Base-by-base conservation (phyloP, 2,113 vertebrate genomes). In the Channa argus region DNA sequence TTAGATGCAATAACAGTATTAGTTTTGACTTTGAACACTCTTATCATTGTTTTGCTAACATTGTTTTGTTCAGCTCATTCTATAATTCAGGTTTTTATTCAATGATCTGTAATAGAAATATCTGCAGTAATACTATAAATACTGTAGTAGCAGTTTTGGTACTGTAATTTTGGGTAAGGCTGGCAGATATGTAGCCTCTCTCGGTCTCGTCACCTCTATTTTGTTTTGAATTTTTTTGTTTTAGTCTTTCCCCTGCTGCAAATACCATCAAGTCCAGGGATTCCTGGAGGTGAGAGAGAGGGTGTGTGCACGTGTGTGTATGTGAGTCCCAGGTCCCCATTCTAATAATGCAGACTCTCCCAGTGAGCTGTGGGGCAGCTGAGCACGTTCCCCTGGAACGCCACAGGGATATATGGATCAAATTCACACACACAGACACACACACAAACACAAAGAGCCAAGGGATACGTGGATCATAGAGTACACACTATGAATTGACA, bases 331-430 rank as follows among this genome's bases (percentile, higher is more conserved):
- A 92, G 90, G 90, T 94, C 92, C 94, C 92, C 80, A 80, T 90
- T 93, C 91, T 93, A 94, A 95, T 94, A 95, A 94, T 89, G 88
- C 67, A 91, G 90, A 87, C 84, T 85, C 89, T 92, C 92, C 93
- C 92, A 92, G 91, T 82, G 92, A 84, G 90, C 82, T 64, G 79
- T 76, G 87, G 89, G 90, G 93, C 93, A 92, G 92, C 92, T 86
- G 88, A 89, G 91, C 81, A 81, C 47, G 85, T 78, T 85, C 84
- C 86, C 83, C 83, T 85, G 82, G 74, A 88, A 88, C 59, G 70
- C 90, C 89, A 83, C 82, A 67, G 90, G 88, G 91, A 91, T 88
- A 77, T 69, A 74, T 73, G 70, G 86, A 91, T 91, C 90, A 86
- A 90, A 92, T 88, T 78, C 81, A 74, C 3, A 74, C 24, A 53